These are phyloP conservation scores for Petrolisthes cinctipes DNA, from an alignment of 2,888 invertebrate genomes.

Conservation along the genomic window DNA sequence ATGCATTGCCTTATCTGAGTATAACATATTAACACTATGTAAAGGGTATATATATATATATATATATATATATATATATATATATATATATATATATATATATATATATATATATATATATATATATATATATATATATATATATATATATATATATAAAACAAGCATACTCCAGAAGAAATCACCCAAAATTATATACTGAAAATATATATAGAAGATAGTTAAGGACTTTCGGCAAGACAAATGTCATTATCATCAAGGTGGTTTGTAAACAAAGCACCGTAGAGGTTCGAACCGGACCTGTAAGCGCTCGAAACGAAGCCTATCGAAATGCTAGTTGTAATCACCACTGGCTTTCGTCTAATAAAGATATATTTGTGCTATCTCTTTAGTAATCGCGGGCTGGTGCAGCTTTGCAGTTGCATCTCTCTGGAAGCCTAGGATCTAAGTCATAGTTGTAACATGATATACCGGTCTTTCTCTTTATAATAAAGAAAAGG, in stretches of 20 bases:
- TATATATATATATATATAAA: conserved; percentile 16
- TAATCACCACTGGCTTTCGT: not conserved
- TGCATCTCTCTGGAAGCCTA: conserved; percentile 51
- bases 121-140: conserved; percentile 28
- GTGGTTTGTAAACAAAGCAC: not conserved
- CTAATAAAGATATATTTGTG: not conserved
- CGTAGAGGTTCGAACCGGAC: not conserved
- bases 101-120: conserved; percentile 24
- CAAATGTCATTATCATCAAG: not conserved
- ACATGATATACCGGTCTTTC: conserved; percentile 1
- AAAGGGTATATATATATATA: not conserved
- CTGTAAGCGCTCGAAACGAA: not conserved
- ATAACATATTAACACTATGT: conserved; percentile 23
- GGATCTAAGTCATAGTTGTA: conserved; percentile 51
- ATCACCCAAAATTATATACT: not conserved
- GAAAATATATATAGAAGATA: not conserved
- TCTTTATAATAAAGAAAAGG: not conserved
- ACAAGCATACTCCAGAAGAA: not conserved
- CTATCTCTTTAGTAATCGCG: not conserved
- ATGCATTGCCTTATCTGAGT: conserved; percentile 10
- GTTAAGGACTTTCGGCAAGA: not conserved
- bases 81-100: not conserved
- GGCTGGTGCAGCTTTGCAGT: conserved; percentile 49
- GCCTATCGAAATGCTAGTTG: not conserved
- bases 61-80: conserved; percentile 4